These are phyloP conservation scores for Lutraria lutraria DNA, from an alignment of 2,888 invertebrate genomes.

Conservation along the genomic window DNA sequence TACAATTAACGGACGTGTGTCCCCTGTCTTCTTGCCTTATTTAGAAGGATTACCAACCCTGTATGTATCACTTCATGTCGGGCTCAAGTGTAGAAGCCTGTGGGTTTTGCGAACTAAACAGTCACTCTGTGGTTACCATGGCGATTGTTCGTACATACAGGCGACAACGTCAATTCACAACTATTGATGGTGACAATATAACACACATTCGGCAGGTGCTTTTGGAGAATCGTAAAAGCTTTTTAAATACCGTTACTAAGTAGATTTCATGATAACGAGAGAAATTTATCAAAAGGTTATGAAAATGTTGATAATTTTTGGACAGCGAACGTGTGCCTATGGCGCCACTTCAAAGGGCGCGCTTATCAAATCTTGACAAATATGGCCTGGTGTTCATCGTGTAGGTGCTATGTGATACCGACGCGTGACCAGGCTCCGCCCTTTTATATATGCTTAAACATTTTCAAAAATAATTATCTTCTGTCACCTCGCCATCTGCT, in stretches of 20 bases:
- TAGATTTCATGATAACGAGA: conserved; percentile 53
- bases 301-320: conserved; percentile 63
- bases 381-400: conserved; percentile 45
- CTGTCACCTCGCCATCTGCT: conserved; percentile 56
- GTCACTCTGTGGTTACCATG: conserved; percentile 23
- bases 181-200: conserved; percentile 40
- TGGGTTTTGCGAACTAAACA: background rate
- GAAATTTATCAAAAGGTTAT: conserved; percentile 65
- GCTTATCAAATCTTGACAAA: conserved; percentile 52
- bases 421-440: conserved; percentile 61
- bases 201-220: conserved; percentile 61
- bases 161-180: conserved; percentile 42
- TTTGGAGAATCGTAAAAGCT: conserved; percentile 39
- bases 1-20: background rate
- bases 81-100: conserved; percentile 4
- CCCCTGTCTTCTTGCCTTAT: background rate
- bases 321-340: conserved; percentile 57
- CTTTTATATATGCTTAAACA: conserved; percentile 17
- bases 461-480: conserved; percentile 37
- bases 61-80: background rate
- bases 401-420: conserved; percentile 44
- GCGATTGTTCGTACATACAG: conserved; percentile 9
- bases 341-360: conserved; percentile 54
- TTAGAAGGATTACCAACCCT: background rate
- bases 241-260: conserved; percentile 61